A percentile compares a stretch with the other conserved stretches of the same genome.
Evolutionary conservation across 2,888 invertebrate species (phyloP).

Genomic region (Acanthoscelides obtectus): DNA sequence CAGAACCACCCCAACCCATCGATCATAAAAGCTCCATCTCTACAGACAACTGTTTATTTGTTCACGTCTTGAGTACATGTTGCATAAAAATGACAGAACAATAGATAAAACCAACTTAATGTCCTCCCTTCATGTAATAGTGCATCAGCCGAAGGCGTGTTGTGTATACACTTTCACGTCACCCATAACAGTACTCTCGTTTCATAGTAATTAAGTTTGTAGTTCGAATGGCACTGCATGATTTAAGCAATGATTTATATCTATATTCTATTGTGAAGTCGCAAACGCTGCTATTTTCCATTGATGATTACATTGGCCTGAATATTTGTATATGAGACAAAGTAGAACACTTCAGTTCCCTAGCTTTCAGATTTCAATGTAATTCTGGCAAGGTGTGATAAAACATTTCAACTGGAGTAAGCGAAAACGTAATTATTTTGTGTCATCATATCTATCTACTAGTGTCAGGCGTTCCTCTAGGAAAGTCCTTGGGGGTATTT

Average conservation of each 20-base stretch:
- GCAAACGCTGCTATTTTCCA: too few species aligned
- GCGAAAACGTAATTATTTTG: too few species aligned
- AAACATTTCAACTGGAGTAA: too few species aligned
- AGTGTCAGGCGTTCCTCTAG: too few species aligned
- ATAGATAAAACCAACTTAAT: background rate
- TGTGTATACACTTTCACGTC: background rate
- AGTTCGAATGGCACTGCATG: background rate
- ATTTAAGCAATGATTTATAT: background rate
- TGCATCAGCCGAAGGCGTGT: background rate
- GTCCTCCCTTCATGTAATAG: background rate
- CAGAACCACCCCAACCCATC: background rate
- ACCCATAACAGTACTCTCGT: background rate
- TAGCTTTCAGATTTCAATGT: too few species aligned
- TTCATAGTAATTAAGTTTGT: background rate
- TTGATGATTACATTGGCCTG: too few species aligned
- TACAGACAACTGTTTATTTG: background rate
- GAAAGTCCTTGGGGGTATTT: too few species aligned
- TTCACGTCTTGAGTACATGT: background rate
- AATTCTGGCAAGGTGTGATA: too few species aligned
- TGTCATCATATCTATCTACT: too few species aligned
- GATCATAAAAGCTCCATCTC: background rate
- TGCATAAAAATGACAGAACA: background rate
- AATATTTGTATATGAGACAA: too few species aligned
- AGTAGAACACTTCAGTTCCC: too few species aligned
- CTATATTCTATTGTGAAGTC: background rate